These are phyloP conservation scores for Neoniphon sammara DNA, from an alignment of 2,797 vertebrate genomes.

Conservation along the genomic window DNA sequence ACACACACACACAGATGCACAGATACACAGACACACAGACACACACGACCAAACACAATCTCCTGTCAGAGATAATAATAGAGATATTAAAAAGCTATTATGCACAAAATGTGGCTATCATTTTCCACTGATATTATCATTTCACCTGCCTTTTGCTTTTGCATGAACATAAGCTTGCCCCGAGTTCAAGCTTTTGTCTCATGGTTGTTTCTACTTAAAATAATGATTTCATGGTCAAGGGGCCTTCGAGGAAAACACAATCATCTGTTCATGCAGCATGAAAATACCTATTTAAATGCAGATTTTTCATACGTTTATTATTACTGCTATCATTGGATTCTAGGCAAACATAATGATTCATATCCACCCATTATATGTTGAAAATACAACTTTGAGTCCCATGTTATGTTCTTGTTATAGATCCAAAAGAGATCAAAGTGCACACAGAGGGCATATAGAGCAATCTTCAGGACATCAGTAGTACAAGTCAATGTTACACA, in stretches of 20 bases:
- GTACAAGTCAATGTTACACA: neutral
- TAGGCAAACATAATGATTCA: constrained; percentile 21
- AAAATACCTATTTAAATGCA: constrained; percentile 56
- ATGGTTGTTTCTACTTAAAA: neutral
- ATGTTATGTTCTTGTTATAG: neutral
- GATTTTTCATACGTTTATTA: constrained; percentile 26
- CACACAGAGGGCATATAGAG: neutral
- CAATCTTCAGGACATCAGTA: neutral
- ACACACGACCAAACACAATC: no score
- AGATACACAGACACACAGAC: no score
- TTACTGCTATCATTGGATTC: constrained; percentile 25
- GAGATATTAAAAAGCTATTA: neutral
- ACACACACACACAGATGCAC: no score
- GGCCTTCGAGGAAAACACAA: constrained; percentile 16
- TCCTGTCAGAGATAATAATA: neutral
- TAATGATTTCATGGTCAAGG: neutral
- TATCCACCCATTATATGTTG: neutral
- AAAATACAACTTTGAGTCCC: constrained; percentile 19
- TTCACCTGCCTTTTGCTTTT: neutral
- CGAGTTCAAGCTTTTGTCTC: neutral
- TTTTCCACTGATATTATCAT: neutral
- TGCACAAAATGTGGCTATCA: neutral
- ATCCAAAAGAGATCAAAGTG: constrained; percentile 19
- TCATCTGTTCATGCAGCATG: constrained; percentile 23
- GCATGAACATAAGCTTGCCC: neutral